Evolutionary conservation across 2,113 vertebrate species (phyloP).

Genomic region (Perca schrenkii): DNA sequence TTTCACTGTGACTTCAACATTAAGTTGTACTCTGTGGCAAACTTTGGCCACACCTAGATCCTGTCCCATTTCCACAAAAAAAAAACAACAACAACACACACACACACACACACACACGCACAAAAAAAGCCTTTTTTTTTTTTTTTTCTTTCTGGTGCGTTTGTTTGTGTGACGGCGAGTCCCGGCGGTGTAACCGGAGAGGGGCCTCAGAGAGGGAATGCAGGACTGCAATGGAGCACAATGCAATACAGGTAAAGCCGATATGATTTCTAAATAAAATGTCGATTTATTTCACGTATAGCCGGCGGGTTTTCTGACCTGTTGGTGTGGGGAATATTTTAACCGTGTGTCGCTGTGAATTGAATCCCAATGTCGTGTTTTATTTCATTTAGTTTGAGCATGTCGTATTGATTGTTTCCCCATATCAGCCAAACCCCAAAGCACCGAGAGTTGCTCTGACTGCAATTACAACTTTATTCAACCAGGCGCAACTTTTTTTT

Average conservation of each 20-base stretch:
- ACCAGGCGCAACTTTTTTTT: constrained; percentile 76
- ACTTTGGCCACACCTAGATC: constrained; percentile 86
- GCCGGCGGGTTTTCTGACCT: not conserved
- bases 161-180: constrained; percentile 85
- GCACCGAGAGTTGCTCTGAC: constrained; percentile 65
- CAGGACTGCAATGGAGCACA: constrained; percentile 88
- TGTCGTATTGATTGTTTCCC: constrained; percentile 83
- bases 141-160: constrained; percentile 64
- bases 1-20: constrained; percentile 65
- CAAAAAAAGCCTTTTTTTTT: not conserved
- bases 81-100: constrained; percentile 18
- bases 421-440: constrained; percentile 54
- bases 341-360: constrained; percentile 25
- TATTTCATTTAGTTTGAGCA: constrained; percentile 58
- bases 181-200: constrained; percentile 88
- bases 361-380: not conserved
- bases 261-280: constrained; percentile 69
- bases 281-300: not conserved
- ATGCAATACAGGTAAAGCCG: constrained; percentile 87
- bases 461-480: constrained; percentile 82
- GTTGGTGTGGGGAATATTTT: constrained; percentile 40
- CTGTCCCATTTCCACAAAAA: constrained; percentile 72
- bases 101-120: not conserved
- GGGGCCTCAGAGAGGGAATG: constrained; percentile 86
- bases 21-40: constrained; percentile 79